Conservation (phyloP, 2,888 invertebrate species). For the Teinopalpus imperialis region DNA sequence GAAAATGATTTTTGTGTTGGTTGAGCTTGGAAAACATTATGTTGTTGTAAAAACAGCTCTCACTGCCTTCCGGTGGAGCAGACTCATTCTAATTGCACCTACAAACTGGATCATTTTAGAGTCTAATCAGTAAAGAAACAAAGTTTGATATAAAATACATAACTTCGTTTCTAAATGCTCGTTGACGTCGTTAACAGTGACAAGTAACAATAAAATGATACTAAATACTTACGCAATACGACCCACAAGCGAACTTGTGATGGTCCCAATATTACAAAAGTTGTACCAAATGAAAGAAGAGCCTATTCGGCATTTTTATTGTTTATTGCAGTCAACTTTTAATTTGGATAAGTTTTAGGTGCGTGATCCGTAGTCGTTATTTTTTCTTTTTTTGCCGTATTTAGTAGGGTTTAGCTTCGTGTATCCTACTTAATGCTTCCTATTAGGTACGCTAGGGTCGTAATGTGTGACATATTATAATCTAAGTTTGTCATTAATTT, state of each 20-base stretch:
- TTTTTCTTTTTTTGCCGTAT: slow-evolving; percentile 64
- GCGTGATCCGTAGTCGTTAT: slow-evolving; percentile 75
- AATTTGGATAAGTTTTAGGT: slow-evolving; percentile 75
- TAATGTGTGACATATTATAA: slow-evolving; percentile 43
- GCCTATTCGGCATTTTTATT: slow-evolving; percentile 70
- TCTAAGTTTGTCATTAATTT: slow-evolving; percentile 25
- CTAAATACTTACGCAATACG: slow-evolving; percentile 24
- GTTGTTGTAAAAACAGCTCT: no score
- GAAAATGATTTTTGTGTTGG: no score
- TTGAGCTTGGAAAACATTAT: no score
- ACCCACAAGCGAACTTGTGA: slow-evolving; percentile 42
- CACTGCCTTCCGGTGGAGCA: no score
- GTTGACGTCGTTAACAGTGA: neutral
- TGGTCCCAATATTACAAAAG: slow-evolving; percentile 52
- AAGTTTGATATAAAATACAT: slow-evolving; percentile 1
- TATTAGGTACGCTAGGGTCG: slow-evolving; percentile 56
- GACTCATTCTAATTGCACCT: no score
- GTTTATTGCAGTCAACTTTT: slow-evolving; percentile 79
- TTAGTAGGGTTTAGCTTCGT: slow-evolving; percentile 64
- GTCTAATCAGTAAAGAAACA: neutral
- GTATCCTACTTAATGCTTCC: slow-evolving; percentile 66
- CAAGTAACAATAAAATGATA: slow-evolving; percentile 20
- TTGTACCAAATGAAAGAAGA: slow-evolving; percentile 59
- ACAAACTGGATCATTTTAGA: neutral
- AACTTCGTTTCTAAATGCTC: neutral